phyloP scores from a whole-genome alignment of 1,140 invertebrate species.

The Diuraphis noxia region DNA sequence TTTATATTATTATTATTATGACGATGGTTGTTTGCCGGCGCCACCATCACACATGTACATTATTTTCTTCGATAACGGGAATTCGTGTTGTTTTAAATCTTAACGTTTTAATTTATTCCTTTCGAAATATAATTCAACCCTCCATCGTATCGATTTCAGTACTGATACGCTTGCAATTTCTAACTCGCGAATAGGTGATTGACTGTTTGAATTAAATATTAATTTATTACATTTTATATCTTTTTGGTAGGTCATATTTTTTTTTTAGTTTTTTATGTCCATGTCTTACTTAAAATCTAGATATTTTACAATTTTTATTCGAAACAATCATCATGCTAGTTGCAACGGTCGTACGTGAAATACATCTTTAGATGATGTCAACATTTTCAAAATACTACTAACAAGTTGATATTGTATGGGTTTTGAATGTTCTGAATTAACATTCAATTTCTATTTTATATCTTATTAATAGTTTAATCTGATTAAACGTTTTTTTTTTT shows the following conservation, averaged over 20 bases:
- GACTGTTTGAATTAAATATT: not conserved
- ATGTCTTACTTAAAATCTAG: not conserved
- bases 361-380: not conserved
- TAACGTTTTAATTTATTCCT: not conserved
- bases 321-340: too few species aligned
- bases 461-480: not conserved
- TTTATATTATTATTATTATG: slow-evolving; percentile 6
- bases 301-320: not conserved
- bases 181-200: not conserved
- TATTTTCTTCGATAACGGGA: not conserved
- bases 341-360: not conserved
- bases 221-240: not conserved
- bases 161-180: not conserved
- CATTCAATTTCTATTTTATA: not conserved
- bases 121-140: not conserved
- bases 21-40: not conserved
- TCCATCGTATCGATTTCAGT: not conserved
- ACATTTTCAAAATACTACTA: not conserved
- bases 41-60: not conserved
- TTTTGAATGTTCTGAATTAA: not conserved
- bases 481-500: not conserved
- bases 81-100: not conserved
- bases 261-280: not conserved
- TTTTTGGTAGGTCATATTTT: not conserved
- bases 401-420: not conserved